Base-by-base conservation (phyloP, 2,888 invertebrate genomes). In the Sesamia inferens region DNA sequence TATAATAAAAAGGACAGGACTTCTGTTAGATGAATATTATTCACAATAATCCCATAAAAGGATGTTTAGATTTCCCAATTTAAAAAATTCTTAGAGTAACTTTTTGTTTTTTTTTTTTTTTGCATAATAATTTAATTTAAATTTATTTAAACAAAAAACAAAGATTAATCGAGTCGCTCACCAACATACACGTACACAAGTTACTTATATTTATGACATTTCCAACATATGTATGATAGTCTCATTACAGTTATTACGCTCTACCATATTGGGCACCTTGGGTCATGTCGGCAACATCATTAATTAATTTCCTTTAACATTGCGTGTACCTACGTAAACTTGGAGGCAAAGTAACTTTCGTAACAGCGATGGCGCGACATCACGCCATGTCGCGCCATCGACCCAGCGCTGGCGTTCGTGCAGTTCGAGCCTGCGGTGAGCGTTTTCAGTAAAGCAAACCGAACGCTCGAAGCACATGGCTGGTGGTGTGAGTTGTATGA, bases 341-440 rank as follows among this genome's bases (percentile, higher is more conserved):
- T 63, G 61, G 68, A 77, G 80, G 85, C 75, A 83, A 82, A 82
- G 74, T 79, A 76, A 92, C 94, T 95, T 95, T 95, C 95, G 93
- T 92, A 94, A 92, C 78, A 61, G 78, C 87, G 88, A 76, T 93
- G 92, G 93, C 90, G 87, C 91, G 93, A 92, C 89, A 93, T 94
- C 93, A 95, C 95, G 96, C 95, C 95, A 96, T 90, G 90, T 90
- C 94, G 91, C 91, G 91, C 94, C 92, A 94, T 93, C 89, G 89
- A 88, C 91, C 88, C 86, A 85, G 65, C 78, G 59, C 59, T 73
- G 68, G 76, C 63, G 67, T 72, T 68, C 61, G 66, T 66, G 66
- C 61, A 61, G 67, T 72, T 68, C 61, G 66, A 64, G 66, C 61
- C 19, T n/a, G 64, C 48, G 64, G 63, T 67, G 63, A 66, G 54